phyloP scores from a whole-genome alignment of 1,140 invertebrate species.

The Tetramorium simillimum region DNA sequence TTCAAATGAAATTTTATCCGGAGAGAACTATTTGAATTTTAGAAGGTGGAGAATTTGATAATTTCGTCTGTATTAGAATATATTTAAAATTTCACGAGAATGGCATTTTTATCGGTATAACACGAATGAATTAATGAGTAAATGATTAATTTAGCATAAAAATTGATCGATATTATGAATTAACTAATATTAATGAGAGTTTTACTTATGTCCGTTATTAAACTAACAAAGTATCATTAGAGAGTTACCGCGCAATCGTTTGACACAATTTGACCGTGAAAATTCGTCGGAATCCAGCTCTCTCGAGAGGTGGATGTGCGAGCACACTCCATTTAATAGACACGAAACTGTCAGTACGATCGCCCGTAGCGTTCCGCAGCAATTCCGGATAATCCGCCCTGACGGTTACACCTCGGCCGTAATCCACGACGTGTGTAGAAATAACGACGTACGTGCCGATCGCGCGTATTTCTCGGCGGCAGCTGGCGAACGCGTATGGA shows the following conservation, averaged over 20 bases:
- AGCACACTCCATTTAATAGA: constrained; percentile 41
- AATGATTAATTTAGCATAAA: constrained; percentile 12
- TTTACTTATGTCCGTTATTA: neutral
- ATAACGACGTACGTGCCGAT: constrained; percentile 56
- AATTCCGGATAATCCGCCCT: constrained; percentile 36
- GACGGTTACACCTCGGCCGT: constrained; percentile 34
- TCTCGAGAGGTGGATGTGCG: neutral
- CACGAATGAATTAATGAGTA: neutral
- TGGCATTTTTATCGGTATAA: neutral
- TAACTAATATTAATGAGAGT: neutral
- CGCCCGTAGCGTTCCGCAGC: constrained; percentile 14
- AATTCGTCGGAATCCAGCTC: neutral
- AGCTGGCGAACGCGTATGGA: constrained; percentile 36
- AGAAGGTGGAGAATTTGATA: neutral
- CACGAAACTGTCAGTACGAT: constrained; percentile 49
- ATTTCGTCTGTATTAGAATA: neutral
- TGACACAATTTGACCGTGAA: neutral
- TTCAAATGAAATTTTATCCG: neutral
- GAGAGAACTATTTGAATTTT: neutral
- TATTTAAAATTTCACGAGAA: neutral
- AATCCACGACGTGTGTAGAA: constrained; percentile 49
- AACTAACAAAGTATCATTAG: neutral
- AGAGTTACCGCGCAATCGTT: neutral
- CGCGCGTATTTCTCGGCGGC: constrained; percentile 22
- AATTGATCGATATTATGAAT: neutral